A percentile compares a stretch with the other conserved stretches of the same genome.
phyloP scores from a whole-genome alignment of 2,113 vertebrate genomes.

The Coracopsis vasa region DNA sequence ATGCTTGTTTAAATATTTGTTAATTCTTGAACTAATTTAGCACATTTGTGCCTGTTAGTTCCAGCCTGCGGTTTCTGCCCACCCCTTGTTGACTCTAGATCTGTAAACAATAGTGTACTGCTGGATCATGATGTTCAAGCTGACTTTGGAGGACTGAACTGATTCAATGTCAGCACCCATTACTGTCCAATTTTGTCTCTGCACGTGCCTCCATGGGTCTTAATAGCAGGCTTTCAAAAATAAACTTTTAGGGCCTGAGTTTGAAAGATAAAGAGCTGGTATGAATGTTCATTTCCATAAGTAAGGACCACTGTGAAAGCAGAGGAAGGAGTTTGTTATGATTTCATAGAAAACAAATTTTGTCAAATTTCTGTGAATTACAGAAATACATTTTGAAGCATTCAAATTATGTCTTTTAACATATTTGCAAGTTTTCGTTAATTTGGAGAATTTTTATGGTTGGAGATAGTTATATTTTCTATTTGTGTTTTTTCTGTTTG shows the following conservation, averaged over 20 bases:
- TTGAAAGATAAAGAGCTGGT: background rate
- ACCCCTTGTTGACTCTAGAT: background rate
- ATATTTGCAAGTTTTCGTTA: conserved; percentile 44
- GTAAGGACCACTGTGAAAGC: background rate
- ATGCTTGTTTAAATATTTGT: background rate
- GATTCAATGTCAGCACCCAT: background rate
- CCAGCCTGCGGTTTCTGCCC: background rate
- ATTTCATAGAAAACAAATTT: background rate
- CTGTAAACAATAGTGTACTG: background rate
- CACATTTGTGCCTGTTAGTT: background rate
- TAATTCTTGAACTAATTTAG: background rate
- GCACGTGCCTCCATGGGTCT: background rate
- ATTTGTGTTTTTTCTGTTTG: background rate
- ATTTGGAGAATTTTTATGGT: conserved; percentile 34
- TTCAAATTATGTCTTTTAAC: conserved; percentile 13
- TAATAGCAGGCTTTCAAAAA: background rate
- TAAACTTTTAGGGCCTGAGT: background rate
- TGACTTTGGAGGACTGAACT: background rate
- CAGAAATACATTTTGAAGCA: background rate
- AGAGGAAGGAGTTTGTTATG: background rate
- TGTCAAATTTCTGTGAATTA: conserved; percentile 4
- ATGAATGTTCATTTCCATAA: background rate
- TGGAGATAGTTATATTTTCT: conserved; percentile 30
- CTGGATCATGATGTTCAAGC: background rate
- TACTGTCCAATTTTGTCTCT: background rate